phyloP scores from a whole-genome alignment of 2,888 invertebrate genomes.

The Cheilosia vulpina region DNA sequence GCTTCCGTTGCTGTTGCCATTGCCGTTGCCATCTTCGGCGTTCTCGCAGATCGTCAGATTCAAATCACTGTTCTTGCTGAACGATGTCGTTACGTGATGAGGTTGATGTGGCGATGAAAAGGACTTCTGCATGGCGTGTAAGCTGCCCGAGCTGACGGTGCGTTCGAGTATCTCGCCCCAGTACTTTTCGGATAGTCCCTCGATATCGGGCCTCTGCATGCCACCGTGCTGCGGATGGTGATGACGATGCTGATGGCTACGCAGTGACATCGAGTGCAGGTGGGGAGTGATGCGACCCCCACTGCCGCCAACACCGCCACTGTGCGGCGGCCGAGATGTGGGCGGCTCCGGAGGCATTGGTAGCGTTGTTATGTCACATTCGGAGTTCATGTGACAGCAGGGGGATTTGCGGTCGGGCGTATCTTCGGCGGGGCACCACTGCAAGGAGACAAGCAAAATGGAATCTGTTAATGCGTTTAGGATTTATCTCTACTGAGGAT shows the following conservation, averaged over 20 bases:
- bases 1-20: constrained; percentile 61
- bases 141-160: constrained; percentile 89
- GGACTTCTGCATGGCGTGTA: constrained; percentile 87
- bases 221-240: constrained; percentile 60
- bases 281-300: constrained; percentile 80
- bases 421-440: constrained; percentile 82
- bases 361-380: constrained; percentile 83
- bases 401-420: constrained; percentile 82
- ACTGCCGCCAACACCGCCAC: constrained; percentile 75
- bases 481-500: constrained; percentile 11
- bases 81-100: constrained; percentile 81
- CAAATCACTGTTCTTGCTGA: constrained; percentile 82
- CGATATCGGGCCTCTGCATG: constrained; percentile 85
- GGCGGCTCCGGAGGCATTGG: constrained; percentile 83
- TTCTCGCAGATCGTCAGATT: constrained; percentile 78
- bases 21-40: constrained; percentile 48
- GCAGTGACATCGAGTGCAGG: constrained; percentile 64
- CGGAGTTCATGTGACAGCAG: constrained; percentile 81
- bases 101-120: constrained; percentile 79
- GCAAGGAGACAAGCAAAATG: constrained; percentile 61
- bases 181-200: constrained; percentile 88
- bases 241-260: constrained; percentile 68
- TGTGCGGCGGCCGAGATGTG: constrained; percentile 80
- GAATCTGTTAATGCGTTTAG: constrained; percentile 45
- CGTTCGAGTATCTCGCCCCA: constrained; percentile 92